These are phyloP conservation scores for Pseudolaguvia tuberculata DNA, from an alignment of 2,113 vertebrate species.

Conservation along the genomic window DNA sequence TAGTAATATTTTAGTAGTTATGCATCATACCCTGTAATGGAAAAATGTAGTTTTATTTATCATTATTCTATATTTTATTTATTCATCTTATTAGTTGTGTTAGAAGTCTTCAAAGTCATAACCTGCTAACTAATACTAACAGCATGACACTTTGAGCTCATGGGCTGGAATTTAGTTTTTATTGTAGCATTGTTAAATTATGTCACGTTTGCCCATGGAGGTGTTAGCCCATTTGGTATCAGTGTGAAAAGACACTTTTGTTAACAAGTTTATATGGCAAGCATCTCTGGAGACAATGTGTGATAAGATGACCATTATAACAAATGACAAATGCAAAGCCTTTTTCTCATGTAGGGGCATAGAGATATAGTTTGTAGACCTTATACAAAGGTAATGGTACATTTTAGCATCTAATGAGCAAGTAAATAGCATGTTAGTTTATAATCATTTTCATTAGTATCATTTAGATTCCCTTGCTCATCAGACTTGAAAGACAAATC, in stretches of 20 bases:
- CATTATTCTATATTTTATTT: too few relatives aligned
- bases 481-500: background rate
- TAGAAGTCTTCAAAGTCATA: conserved; percentile 7
- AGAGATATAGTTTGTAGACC: background rate
- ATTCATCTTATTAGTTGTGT: background rate
- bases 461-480: too few relatives aligned
- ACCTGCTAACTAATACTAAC: background rate
- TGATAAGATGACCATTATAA: conserved; percentile 28
- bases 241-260: conserved; percentile 54
- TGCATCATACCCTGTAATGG: too few relatives aligned
- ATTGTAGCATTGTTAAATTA: conserved; percentile 37
- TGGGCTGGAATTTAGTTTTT: conserved; percentile 20
- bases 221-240: conserved; percentile 41
- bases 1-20: too few relatives aligned
- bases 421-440: too few relatives aligned
- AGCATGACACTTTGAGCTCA: conserved; percentile 11
- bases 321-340: conserved; percentile 36
- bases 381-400: background rate
- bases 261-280: conserved; percentile 46
- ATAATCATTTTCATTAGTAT: too few relatives aligned
- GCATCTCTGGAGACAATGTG: conserved; percentile 44
- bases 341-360: background rate
- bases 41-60: too few relatives aligned
- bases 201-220: conserved; percentile 34
- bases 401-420: too few relatives aligned